Conservation (phyloP, 92 coral and sea anemone species). For the Epizoanthus scotinus region DNA sequence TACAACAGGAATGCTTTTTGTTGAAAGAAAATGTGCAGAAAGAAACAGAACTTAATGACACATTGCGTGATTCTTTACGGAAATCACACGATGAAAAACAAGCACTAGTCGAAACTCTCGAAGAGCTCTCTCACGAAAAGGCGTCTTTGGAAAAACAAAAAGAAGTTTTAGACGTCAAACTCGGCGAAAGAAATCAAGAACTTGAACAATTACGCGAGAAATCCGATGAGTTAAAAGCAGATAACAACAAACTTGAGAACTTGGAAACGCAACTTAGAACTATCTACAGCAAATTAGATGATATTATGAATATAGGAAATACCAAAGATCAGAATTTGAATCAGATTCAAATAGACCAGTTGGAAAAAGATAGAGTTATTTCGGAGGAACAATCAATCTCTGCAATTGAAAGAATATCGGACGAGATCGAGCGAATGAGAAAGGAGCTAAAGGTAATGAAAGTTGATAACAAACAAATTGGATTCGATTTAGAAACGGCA, state of each 20-base stretch:
- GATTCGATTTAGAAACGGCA: constrained; percentile 45
- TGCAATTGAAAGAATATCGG: constrained; percentile 42
- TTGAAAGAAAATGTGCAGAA: constrained; percentile 67
- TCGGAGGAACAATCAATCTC: constrained; percentile 4
- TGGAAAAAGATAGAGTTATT: constrained; percentile 55
- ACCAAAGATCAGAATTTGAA: constrained; percentile 39
- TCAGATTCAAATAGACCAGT: constrained; percentile 37
- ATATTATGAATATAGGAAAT: constrained; percentile 29
- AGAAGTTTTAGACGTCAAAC: constrained; percentile 1
- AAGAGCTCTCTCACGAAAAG: constrained; percentile 77
- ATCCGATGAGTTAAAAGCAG: constrained; percentile 22
- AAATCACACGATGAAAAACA: constrained; percentile 86
- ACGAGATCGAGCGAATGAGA: constrained; percentile 44
- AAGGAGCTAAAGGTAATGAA: constrained; percentile 45
- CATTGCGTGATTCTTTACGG: constrained; percentile 80
- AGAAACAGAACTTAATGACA: constrained; percentile 66
- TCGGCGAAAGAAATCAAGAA: constrained; percentile 15
- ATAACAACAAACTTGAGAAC: constrained; percentile 44
- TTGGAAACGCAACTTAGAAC: constrained; percentile 53
- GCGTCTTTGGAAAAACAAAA: constrained; percentile 44
- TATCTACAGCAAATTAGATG: constrained; percentile 42
- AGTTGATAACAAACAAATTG: constrained; percentile 42
- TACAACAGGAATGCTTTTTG: constrained; percentile 68
- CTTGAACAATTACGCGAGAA: not conserved
- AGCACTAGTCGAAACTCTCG: constrained; percentile 76